Evolutionary conservation across 2,888 invertebrate species (phyloP).

Genomic region (Ennomos fuscantarius): DNA sequence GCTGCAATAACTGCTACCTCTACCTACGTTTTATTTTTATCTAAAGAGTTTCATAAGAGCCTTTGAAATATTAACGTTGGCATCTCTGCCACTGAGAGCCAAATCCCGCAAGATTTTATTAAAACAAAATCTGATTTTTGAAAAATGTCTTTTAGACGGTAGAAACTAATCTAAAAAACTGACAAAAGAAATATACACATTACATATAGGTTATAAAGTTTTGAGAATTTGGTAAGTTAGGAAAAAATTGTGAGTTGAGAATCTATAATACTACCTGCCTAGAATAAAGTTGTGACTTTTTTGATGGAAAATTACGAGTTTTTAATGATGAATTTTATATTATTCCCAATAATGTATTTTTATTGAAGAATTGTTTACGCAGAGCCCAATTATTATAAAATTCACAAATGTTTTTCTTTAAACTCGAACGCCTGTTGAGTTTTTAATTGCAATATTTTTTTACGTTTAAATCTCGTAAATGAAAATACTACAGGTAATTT

Average conservation of each 20-base stretch:
- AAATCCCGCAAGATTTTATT: slow-evolving; percentile 2
- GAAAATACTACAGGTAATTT: background rate
- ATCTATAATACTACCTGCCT: no score
- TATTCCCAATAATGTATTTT: no score
- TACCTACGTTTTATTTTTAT: slow-evolving; percentile 52
- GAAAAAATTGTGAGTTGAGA: no score
- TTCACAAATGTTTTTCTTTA: background rate
- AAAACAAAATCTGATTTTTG: slow-evolving; percentile 1
- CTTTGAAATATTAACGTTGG: slow-evolving; percentile 49
- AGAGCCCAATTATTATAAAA: slow-evolving; percentile 3
- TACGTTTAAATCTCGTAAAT: background rate
- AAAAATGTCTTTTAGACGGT: background rate
- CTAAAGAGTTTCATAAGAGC: slow-evolving; percentile 59
- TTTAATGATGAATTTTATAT: no score
- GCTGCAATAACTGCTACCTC: slow-evolving; percentile 53
- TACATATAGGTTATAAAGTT: no score
- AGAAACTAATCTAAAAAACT: no score
- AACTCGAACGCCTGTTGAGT: slow-evolving; percentile 3
- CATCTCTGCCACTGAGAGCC: slow-evolving; percentile 19
- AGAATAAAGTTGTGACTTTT: no score
- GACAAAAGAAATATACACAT: no score
- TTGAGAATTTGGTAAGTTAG: no score
- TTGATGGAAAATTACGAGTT: no score
- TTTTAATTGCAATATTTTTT: slow-evolving; percentile 15
- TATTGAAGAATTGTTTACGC: background rate